phyloP scores from a whole-genome alignment of 2,888 invertebrate genomes.

The Yponomeuta plumbellus region DNA sequence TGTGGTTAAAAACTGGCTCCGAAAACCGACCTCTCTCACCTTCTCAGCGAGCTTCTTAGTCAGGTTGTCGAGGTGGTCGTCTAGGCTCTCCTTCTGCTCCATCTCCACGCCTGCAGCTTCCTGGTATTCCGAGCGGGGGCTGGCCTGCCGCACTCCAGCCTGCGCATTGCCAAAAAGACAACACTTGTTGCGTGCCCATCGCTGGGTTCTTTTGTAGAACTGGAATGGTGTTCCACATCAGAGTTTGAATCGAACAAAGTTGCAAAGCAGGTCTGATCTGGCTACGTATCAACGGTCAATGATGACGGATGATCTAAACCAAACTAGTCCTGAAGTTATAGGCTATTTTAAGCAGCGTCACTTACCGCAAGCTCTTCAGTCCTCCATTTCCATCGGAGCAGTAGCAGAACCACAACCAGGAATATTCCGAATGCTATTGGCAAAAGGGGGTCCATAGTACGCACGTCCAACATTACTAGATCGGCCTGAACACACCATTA shows the following conservation, averaged over 20 bases:
- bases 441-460: not conserved
- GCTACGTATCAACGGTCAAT: too few species aligned
- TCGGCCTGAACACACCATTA: not conserved
- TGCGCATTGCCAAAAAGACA: not conserved
- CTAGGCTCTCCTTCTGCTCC: constrained; percentile 63
- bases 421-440: not conserved
- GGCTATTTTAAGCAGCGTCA: not conserved
- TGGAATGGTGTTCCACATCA: not conserved
- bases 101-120: constrained; percentile 53
- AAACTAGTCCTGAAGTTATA: not conserved
- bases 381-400: not conserved
- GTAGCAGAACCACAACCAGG: not conserved
- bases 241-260: too few species aligned
- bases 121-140: constrained; percentile 57
- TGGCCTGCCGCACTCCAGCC: constrained; percentile 46
- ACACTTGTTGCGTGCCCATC: not conserved
- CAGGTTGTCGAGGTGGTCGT: constrained; percentile 60
- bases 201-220: not conserved
- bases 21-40: constrained; percentile 31
- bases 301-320: not conserved
- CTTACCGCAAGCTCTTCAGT: not conserved
- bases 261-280: too few species aligned
- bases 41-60: constrained; percentile 65
- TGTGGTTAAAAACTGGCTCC: not conserved
- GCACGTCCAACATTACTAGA: not conserved